Evolutionary conservation across 53 echinoderm and acorn worm species (phyloP).

Genomic region (Paelopatides confundens): DNA sequence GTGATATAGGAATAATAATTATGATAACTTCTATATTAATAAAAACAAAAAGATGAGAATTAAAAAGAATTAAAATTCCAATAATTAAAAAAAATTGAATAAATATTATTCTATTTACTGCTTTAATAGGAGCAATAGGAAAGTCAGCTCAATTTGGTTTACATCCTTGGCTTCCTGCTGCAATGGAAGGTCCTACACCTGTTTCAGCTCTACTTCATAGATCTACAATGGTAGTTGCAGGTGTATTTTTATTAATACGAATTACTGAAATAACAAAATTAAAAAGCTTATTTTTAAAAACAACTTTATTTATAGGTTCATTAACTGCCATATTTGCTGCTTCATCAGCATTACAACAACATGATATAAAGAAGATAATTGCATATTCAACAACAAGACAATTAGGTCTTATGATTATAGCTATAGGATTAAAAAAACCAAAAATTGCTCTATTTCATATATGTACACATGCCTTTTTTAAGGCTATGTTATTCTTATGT

Average conservation of each 20-base stretch:
- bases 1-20: slow-evolving; percentile 63
- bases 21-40: slow-evolving; percentile 26
- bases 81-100: not conserved
- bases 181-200: slow-evolving; percentile 86
- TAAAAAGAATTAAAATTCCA: not conserved
- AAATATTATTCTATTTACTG: not conserved
- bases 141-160: slow-evolving; percentile 81
- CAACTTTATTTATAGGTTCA: slow-evolving; percentile 43
- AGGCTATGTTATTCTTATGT: slow-evolving; percentile 67
- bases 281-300: too few species aligned
- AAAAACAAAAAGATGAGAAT: too few species aligned
- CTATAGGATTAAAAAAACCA: not conserved
- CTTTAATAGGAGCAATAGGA: slow-evolving; percentile 63
- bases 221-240: slow-evolving; percentile 81
- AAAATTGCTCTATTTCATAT: not conserved
- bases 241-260: slow-evolving; percentile 67
- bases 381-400: slow-evolving; percentile 66
- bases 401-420: not conserved
- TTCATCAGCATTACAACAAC: slow-evolving; percentile 62
- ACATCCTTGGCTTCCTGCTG: slow-evolving; percentile 74
- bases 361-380: slow-evolving; percentile 87
- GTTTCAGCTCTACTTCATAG: slow-evolving; percentile 75
- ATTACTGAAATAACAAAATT: not conserved
- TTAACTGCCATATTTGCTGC: slow-evolving; percentile 75
- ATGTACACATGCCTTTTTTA: slow-evolving; percentile 78